phyloP scores from a whole-genome alignment of 1,140 invertebrate genomes.

The Cydia amplana region DNA sequence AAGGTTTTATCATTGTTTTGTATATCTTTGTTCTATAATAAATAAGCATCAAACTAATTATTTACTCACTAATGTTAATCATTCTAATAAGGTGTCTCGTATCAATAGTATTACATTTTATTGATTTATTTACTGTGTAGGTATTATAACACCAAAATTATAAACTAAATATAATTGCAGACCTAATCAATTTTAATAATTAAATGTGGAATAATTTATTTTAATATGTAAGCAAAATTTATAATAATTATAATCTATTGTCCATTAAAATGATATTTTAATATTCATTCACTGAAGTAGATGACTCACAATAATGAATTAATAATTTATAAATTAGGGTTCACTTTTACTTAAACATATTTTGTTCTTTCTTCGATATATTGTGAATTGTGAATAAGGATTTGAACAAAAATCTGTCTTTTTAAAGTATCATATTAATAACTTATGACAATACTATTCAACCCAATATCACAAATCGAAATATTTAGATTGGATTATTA shows the following conservation, averaged over 20 bases:
- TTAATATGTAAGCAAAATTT: slow-evolving; percentile 31
- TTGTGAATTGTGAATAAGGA: neutral
- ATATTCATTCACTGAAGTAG: slow-evolving; percentile 26
- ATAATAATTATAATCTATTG: slow-evolving; percentile 15
- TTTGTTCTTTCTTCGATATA: neutral
- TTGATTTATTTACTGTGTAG: neutral
- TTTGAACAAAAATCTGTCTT: neutral
- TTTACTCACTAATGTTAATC: slow-evolving; percentile 13
- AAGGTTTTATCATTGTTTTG: slow-evolving; percentile 3
- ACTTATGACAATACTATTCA: neutral
- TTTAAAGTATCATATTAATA: neutral
- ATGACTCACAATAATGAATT: neutral
- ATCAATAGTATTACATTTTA: neutral
- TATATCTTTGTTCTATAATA: slow-evolving; percentile 2
- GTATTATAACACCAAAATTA: slow-evolving; percentile 32
- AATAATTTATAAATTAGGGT: neutral
- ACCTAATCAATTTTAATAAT: slow-evolving; percentile 27
- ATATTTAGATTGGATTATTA: too few species aligned
- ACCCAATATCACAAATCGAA: too few species aligned
- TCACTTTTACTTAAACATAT: neutral
- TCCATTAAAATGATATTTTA: slow-evolving; percentile 23
- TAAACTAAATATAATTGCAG: slow-evolving; percentile 25
- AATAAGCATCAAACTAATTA: slow-evolving; percentile 12
- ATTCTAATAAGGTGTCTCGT: slow-evolving; percentile 2
- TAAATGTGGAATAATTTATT: slow-evolving; percentile 28